These are phyloP conservation scores for Anguilla marmorata DNA, from an alignment of 2,797 vertebrate genomes.

Conservation along the genomic window DNA sequence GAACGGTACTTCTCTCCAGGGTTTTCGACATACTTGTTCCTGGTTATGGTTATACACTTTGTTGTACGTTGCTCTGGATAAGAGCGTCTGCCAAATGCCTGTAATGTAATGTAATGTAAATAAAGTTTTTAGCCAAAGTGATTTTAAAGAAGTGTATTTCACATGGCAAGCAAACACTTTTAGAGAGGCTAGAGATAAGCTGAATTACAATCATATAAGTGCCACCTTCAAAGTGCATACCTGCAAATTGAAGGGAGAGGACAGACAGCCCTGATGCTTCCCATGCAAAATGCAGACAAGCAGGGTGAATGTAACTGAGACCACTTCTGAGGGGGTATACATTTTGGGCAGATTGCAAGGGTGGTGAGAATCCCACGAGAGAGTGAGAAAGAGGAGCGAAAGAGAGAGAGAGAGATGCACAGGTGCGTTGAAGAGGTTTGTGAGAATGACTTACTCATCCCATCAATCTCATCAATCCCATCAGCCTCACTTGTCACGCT, in stretches of 20 bases:
- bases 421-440: background rate
- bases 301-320: background rate
- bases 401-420: conserved; percentile 14
- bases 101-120: too few relatives aligned
- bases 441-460: conserved; percentile 18
- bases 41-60: too few relatives aligned
- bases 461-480: conserved; percentile 19
- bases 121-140: too few relatives aligned
- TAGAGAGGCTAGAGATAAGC: background rate
- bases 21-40: too few relatives aligned
- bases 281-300: background rate
- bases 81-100: too few relatives aligned
- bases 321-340: background rate
- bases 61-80: too few relatives aligned
- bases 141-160: background rate
- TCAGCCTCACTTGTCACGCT: background rate
- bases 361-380: background rate
- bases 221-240: background rate
- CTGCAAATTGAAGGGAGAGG: background rate
- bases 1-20: too few relatives aligned
- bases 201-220: background rate
- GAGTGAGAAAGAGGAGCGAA: background rate
- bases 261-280: background rate
- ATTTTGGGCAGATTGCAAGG: background rate
- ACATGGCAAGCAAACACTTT: background rate